Percentiles rank a stretch among this genome's conserved stretches.
phyloP scores from a whole-genome alignment of 2,888 invertebrate genomes.

The Chalcis sispes region DNA sequence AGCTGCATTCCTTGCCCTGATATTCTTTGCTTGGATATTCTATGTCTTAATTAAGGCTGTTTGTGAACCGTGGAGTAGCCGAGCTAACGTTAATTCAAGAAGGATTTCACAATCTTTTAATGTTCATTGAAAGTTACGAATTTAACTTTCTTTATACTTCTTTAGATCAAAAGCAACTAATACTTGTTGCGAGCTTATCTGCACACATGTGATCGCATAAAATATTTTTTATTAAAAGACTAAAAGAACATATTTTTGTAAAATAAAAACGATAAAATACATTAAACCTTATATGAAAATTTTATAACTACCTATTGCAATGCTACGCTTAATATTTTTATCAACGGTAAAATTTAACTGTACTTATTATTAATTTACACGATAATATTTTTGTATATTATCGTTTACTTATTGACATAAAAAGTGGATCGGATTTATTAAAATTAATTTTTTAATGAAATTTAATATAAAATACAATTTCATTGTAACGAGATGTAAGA shows the following conservation, averaged over 20 bases:
- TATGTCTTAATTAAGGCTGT: constrained; percentile 78
- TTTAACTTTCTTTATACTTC: background rate
- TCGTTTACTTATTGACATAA: background rate
- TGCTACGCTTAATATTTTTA: background rate
- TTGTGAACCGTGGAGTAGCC: constrained; percentile 69
- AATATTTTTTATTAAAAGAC: constrained; percentile 24
- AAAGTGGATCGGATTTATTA: background rate
- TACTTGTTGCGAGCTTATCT: background rate
- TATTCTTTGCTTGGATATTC: constrained; percentile 77
- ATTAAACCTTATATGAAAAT: background rate
- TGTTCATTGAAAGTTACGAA: constrained; percentile 20
- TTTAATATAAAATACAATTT: constrained; percentile 4
- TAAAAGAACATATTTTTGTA: constrained; percentile 54
- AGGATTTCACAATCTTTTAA: constrained; percentile 35
- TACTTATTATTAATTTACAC: background rate
- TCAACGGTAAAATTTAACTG: too few relatives aligned
- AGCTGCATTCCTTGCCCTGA: constrained; percentile 75
- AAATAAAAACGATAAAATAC: constrained; percentile 32
- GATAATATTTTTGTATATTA: background rate
- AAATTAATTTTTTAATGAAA: background rate
- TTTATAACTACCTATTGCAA: background rate
- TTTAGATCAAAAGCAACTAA: constrained; percentile 14
- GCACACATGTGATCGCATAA: constrained; percentile 23
- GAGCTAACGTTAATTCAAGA: constrained; percentile 7
- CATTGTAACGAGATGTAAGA: too few relatives aligned